phyloP scores from a whole-genome alignment of 1,140 invertebrate genomes.

The Limonius californicus region DNA sequence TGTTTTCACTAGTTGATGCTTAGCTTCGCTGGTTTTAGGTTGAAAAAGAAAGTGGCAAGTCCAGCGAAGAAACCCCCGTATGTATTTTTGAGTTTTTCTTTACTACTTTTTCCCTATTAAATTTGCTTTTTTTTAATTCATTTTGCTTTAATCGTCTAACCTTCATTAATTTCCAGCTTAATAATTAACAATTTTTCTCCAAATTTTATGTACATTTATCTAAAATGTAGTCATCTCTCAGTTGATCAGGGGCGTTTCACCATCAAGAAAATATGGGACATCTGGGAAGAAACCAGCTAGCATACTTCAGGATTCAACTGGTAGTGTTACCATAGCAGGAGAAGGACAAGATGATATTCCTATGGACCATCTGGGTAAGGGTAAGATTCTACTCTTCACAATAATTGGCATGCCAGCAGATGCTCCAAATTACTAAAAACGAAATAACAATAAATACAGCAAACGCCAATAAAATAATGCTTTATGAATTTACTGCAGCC shows the following conservation, averaged over 20 bases:
- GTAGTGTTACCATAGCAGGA: constrained; percentile 63
- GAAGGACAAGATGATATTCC: constrained; percentile 51
- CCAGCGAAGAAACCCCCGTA: constrained; percentile 55
- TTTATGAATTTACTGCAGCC: too few species aligned
- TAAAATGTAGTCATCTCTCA: background rate
- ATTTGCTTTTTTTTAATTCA: background rate
- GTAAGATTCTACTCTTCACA: background rate
- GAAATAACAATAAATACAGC: too few species aligned
- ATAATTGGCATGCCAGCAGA: background rate
- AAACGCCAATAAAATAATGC: too few species aligned
- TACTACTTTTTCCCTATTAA: constrained; percentile 25
- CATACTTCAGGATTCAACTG: constrained; percentile 61
- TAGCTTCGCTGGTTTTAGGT: constrained; percentile 42
- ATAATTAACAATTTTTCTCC: constrained; percentile 9
- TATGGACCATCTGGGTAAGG: constrained; percentile 53
- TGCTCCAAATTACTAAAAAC: too few species aligned
- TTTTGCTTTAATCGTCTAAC: constrained; percentile 10
- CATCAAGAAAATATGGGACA: background rate
- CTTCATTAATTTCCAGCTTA: background rate
- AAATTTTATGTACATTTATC: constrained; percentile 7
- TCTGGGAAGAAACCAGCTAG: constrained; percentile 40
- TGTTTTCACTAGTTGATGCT: constrained; percentile 47
- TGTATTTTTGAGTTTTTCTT: constrained; percentile 48
- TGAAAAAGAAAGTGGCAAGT: constrained; percentile 48
- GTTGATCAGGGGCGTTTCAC: background rate